These are phyloP conservation scores for Drosophila gunungcola DNA, from an alignment of 1,140 invertebrate genomes.

Conservation along the genomic window DNA sequence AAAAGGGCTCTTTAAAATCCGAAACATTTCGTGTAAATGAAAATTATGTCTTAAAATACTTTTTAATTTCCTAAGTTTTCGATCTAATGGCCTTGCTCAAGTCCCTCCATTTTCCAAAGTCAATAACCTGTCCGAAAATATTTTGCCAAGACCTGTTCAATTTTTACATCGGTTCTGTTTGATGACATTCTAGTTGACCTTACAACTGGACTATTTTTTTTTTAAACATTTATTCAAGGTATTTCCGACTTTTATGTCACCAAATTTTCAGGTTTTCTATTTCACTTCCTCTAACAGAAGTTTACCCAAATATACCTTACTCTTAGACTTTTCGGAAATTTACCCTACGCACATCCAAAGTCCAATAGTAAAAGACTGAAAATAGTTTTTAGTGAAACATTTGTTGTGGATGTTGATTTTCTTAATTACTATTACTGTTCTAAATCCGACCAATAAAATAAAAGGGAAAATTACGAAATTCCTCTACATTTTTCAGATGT, in stretches of 20 bases:
- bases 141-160: conserved; percentile 31
- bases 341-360: conserved; percentile 24
- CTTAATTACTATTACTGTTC: conserved; percentile 11
- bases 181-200: conserved; percentile 49
- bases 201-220: conserved; percentile 41
- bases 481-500: conserved; percentile 7
- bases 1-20: conserved; percentile 16
- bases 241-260: conserved; percentile 44
- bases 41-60: conserved; percentile 36
- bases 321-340: conserved; percentile 13
- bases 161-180: conserved; percentile 19
- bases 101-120: conserved; percentile 23
- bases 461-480: conserved; percentile 15
- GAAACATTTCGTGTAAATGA: background rate
- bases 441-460: background rate
- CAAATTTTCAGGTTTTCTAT: conserved; percentile 38
- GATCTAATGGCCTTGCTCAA: conserved; percentile 29
- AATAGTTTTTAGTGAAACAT: conserved; percentile 27
- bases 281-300: conserved; percentile 5
- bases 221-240: conserved; percentile 30
- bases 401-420: background rate
- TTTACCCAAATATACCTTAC: background rate
- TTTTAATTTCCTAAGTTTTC: conserved; percentile 34
- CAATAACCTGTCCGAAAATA: conserved; percentile 41
- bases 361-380: conserved; percentile 29